Base-by-base conservation (phyloP, 2,113 vertebrate species). In the Fregetta grallaria region DNA sequence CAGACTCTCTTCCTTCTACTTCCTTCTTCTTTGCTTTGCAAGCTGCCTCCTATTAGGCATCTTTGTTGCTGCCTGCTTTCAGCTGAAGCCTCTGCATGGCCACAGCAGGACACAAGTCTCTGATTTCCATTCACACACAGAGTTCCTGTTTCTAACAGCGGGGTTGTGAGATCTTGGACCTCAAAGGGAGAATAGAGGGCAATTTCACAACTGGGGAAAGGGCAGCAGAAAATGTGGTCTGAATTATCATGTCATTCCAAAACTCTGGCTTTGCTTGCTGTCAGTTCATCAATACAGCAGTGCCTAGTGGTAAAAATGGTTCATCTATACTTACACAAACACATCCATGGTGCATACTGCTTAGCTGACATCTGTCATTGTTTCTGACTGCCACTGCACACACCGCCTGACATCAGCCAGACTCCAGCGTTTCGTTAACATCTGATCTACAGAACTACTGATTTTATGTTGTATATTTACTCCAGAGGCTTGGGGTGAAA, bases 141-240 rank as follows among this genome's bases (percentile, higher is more conserved):
- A 65, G 20, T 76, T 96, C 74, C 77, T 92, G 62, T 82, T 92
- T 70, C 62, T 79, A 82, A 68, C 63, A 45, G 49, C n/a, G 52
- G 32, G 15, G 17, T 16, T 91, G 76, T 66, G 91, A 87, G 70
- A 87, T 90, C 84, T 73, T 42, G 66, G 80, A 90, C 58, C 84
- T 95, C 71, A 87, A 75, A 82, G 66, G 58, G 30, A 85, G 40
- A 85, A 62, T 4, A 78, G 49, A 84, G 32, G 65, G 73, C 73
- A 94, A 45, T 71, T 94, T 92, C 61, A 78, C 52, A 66, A 87
- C 32, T 73, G 30, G 45, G 32, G 52, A 90, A 91, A 95, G 74
- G 40, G 77, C 74, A 94, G 62, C 62, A 85, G 49, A 72, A 96
- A 96, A 95, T 90, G 45, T 93, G 95, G 44, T 87, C 70, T 94